Evolutionary conservation across 2,888 invertebrate genomes (phyloP).

Genomic region (Linnaemya vulpina): DNA sequence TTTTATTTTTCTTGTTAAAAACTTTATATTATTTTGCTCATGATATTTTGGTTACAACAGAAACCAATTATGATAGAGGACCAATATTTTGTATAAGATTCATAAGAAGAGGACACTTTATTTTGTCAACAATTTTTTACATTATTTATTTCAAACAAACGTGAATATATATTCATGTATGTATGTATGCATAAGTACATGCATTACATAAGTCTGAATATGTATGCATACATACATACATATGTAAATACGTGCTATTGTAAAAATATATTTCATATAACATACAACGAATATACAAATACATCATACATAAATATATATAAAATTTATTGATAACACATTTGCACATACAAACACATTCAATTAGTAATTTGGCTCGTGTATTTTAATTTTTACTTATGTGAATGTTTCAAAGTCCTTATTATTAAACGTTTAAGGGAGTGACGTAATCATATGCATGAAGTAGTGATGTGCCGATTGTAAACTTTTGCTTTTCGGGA

Average conservation of each 20-base stretch:
- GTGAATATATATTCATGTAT: not conserved
- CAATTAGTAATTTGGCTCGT: conserved; percentile 52
- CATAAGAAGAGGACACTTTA: conserved; percentile 52
- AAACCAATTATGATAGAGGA: conserved; percentile 81
- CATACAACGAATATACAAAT: conserved; percentile 79
- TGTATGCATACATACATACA: conserved; percentile 27
- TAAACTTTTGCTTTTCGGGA: too few species aligned
- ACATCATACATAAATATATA: conserved; percentile 24
- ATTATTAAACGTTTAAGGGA: conserved; percentile 36
- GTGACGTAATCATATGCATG: not conserved
- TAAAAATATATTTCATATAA: conserved; percentile 75
- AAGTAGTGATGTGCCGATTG: too few species aligned
- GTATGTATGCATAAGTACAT: not conserved
- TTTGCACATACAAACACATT: not conserved
- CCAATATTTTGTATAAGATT: conserved; percentile 82
- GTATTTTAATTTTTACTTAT: conserved; percentile 27
- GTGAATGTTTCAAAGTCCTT: conserved; percentile 9
- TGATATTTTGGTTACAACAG: conserved; percentile 34
- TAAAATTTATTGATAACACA: not conserved
- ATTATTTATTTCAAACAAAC: not conserved
- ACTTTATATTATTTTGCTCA: conserved; percentile 72
- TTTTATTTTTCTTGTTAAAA: conserved; percentile 34
- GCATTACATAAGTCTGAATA: conserved; percentile 19
- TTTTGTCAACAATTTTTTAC: not conserved
- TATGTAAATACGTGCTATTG: conserved; percentile 68